Percentiles rank a stretch among this genome's conserved stretches.
phyloP scores from a whole-genome alignment of 2,113 vertebrate species.

The Archilochus colubris region DNA sequence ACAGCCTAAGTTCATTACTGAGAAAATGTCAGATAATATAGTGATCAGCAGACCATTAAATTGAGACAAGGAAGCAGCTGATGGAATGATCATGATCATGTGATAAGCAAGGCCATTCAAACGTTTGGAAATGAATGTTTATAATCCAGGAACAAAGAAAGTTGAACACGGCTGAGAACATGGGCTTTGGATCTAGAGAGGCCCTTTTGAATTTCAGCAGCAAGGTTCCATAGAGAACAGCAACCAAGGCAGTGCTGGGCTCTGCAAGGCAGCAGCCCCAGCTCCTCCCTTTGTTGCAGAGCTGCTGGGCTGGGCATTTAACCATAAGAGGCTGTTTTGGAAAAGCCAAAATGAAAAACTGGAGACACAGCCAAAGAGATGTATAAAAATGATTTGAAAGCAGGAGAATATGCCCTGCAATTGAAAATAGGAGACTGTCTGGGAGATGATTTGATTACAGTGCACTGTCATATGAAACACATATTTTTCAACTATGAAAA shows the following conservation, averaged over 20 bases:
- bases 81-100: background rate
- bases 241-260: background rate
- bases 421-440: background rate
- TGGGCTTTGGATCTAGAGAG: background rate
- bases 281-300: background rate
- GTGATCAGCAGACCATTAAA: background rate
- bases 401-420: background rate
- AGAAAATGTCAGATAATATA: background rate
- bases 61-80: background rate
- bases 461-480: background rate
- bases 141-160: background rate
- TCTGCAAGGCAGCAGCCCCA: background rate
- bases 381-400: background rate
- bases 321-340: background rate
- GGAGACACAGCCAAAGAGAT: background rate
- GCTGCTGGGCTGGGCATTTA: background rate
- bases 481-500: background rate
- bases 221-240: background rate
- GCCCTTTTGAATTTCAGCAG: background rate
- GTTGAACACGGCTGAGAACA: rapidly evolving
- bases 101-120: background rate
- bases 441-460: background rate
- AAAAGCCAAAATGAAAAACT: background rate
- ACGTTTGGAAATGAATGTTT: background rate
- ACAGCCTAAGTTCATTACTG: background rate